These are phyloP conservation scores for Craterocephalus amniculus DNA, from an alignment of 2,797 vertebrate species.

Conservation along the genomic window DNA sequence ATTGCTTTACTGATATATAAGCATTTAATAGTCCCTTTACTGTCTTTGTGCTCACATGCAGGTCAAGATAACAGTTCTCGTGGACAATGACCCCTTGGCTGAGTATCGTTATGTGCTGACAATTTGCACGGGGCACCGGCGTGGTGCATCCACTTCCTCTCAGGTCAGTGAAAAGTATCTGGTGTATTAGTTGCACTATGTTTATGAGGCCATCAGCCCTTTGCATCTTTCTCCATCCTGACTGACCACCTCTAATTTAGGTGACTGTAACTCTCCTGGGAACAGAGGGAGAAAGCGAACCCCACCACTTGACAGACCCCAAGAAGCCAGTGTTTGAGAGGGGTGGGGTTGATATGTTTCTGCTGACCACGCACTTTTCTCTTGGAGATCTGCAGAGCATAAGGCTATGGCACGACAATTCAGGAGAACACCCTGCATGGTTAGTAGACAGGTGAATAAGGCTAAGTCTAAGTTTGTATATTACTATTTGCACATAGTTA, in stretches of 20 bases:
- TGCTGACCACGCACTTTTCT: conserved; percentile 92
- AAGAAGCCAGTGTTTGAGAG: conserved; percentile 89
- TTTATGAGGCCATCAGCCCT: neutral
- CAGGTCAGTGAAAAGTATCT: conserved; percentile 80
- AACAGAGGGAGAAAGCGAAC: conserved; percentile 91
- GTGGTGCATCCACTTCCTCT: conserved; percentile 91
- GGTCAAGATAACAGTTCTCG: conserved; percentile 91
- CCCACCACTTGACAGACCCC: conserved; percentile 89
- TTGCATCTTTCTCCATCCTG: neutral
- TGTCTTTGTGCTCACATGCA: conserved; percentile 53
- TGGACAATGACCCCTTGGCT: conserved; percentile 93
- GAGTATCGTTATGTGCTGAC: conserved; percentile 92
- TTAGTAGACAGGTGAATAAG: conserved; percentile 52
- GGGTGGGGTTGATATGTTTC: conserved; percentile 90
- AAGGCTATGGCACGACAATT: conserved; percentile 95
- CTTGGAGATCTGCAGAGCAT: conserved; percentile 90
- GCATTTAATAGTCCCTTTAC: neutral
- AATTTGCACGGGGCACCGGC: conserved; percentile 90
- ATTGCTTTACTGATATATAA: neutral
- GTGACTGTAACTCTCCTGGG: conserved; percentile 91
- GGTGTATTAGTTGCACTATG: neutral
- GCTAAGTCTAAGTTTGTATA: neutral
- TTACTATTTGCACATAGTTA: neutral
- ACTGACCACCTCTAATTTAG: conserved; percentile 67
- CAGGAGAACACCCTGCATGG: conserved; percentile 89